Percentiles rank a stretch among this genome's conserved stretches.
Evolutionary conservation across 2,797 vertebrate genomes (phyloP).

Genomic region (Molothrus aeneus): DNA sequence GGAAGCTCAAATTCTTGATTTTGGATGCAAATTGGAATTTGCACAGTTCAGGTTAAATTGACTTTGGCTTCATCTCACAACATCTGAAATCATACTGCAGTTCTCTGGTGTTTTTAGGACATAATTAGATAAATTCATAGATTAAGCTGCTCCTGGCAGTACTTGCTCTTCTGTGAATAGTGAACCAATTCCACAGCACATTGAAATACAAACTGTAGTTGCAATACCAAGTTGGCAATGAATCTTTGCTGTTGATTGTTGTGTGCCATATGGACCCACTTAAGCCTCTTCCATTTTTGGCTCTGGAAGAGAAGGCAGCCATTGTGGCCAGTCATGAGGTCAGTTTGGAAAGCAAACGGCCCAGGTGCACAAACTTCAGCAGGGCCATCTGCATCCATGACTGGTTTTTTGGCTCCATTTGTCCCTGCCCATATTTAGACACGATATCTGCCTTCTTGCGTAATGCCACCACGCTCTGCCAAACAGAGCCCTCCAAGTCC

Average conservation of each 20-base stretch:
- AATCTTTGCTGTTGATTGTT: conserved; percentile 65
- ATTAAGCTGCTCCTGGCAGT: conserved; percentile 71
- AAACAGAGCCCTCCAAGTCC: neutral
- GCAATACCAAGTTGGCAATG: conserved; percentile 63
- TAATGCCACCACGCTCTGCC: conserved; percentile 13
- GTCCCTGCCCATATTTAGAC: conserved; percentile 44
- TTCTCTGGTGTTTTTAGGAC: conserved; percentile 63
- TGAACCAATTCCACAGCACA: conserved; percentile 62
- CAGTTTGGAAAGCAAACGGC: conserved; percentile 64
- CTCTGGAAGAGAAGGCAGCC: conserved; percentile 55
- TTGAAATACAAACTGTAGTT: conserved; percentile 67
- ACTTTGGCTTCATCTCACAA: conserved; percentile 66
- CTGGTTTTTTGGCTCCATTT: conserved; percentile 10
- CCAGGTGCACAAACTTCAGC: conserved; percentile 73
- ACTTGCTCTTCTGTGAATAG: conserved; percentile 70
- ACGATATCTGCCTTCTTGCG: conserved; percentile 18
- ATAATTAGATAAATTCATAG: conserved; percentile 76
- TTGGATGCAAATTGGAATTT: conserved; percentile 24
- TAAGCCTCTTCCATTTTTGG: conserved; percentile 71
- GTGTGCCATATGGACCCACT: conserved; percentile 74
- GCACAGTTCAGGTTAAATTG: conserved; percentile 65
- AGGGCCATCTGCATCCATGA: conserved; percentile 67
- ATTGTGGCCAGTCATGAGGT: conserved; percentile 68
- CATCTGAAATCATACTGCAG: conserved; percentile 68
- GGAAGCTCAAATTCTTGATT: conserved; percentile 21